Evolutionary conservation across 1,140 invertebrate species (phyloP), one percentile per base, ranked within the genome.

Genomic region (Drosophila burlai): DNA sequence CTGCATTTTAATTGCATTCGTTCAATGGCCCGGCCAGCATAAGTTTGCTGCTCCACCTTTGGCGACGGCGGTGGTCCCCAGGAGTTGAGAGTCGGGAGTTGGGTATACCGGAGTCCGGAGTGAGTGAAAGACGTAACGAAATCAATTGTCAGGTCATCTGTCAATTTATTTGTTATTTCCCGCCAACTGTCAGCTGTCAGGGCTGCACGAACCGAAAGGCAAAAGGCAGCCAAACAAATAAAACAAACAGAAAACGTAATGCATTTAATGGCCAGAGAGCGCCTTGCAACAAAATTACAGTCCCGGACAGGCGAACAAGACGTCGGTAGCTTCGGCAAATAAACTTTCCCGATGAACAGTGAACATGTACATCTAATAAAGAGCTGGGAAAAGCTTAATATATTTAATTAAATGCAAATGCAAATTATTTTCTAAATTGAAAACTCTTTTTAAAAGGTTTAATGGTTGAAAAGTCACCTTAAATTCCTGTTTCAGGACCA

Each of bases 131-230:
- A 78, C 76, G 67, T 55, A 66, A 59, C 73, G 74, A 89, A 89
- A 90, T 91, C 85, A 90, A 90, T 90, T 90, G 85, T 91, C 86
- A 90, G 85, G 71, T 90, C 85, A 90, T 90, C 85, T 90, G 85
- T 90, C 85, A 90, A 90, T 86, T 91, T 90, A 83, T 82, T 90
- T 90, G 85, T 85, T 90, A 76, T 84, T 80, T 81, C 60, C 74
- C 75, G 83, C 78, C 85, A 73, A 66, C 85, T 71, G 85, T 85
- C 85, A 85, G 81, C 75, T 82, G 85, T 89, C 85, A 58, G 58
- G 55, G 64, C 58, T 62, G 38, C 65, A 43, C 42, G 68, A 74
- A 62, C 31, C 75, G n/a, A 50, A 50, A 54, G 50, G 36, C 74
- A 75, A 78, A 26, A 75, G 72, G 74, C 55, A 66, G 55, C 63